These are phyloP conservation scores for Cyphotilapia sp. DNA, from an alignment of 2,113 vertebrate genomes.

Conservation along the genomic window DNA sequence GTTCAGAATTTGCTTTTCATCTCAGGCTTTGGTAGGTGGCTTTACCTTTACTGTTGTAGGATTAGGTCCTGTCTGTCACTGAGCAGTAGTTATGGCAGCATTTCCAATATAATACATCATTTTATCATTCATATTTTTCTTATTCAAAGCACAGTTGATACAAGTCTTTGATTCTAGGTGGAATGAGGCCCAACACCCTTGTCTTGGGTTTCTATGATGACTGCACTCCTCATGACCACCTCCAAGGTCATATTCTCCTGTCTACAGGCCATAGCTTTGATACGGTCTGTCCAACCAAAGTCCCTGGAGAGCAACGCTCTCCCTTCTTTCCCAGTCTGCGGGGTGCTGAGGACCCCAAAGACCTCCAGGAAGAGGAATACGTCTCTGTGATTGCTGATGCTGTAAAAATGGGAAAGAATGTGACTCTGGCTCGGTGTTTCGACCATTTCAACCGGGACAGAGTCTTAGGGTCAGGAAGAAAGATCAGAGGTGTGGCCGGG, in stretches of 20 bases:
- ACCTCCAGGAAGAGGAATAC: constrained; percentile 71
- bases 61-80: neutral
- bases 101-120: neutral
- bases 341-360: constrained; percentile 39
- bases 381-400: constrained; percentile 76
- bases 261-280: constrained; percentile 54
- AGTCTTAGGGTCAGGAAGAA: constrained; percentile 3
- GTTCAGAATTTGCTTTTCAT: constrained; percentile 85
- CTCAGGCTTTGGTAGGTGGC: constrained; percentile 77
- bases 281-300: neutral
- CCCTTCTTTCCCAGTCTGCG: constrained; percentile 68
- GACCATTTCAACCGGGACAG: constrained; percentile 55
- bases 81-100: neutral
- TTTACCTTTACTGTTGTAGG: neutral
- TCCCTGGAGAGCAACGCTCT: constrained; percentile 15
- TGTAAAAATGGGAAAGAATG: constrained; percentile 83
- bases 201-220: constrained; percentile 82
- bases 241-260: constrained; percentile 42
- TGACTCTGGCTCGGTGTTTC: constrained; percentile 75
- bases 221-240: constrained; percentile 70
- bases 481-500: neutral
- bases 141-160: neutral
- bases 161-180: constrained; percentile 55
- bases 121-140: neutral
- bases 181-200: constrained; percentile 82